Evolutionary conservation across 2,113 vertebrate genomes (phyloP), one percentile per base, ranked within the genome.

Genomic region (Cheirogaleus medius): DNA sequence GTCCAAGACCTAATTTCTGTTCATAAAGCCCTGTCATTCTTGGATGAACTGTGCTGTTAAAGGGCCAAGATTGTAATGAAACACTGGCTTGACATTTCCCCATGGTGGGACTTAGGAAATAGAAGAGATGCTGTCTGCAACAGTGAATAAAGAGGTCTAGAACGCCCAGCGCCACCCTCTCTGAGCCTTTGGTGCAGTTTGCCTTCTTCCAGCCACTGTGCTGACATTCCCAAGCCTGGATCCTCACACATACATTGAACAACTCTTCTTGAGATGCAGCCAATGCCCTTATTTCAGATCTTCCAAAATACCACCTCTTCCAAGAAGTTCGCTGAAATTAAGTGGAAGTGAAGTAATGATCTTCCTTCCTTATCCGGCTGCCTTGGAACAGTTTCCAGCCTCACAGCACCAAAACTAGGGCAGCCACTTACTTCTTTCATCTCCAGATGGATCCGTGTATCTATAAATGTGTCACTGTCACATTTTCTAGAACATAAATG

Each of bases 31-130:
- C 81, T 81, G 73, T 76, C 95, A 44, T 93, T 25, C 25, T 84
- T 71, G 91, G 89, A 94, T 84, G 88, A 89, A 76, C 69, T 54
- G 2, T 87, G 20, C 39, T 52, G 49, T 81, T n/a, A 23, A 60
- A 89, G 88, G 39, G 96, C 97, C 96, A 95, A 95, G 82, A 86
- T 54, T 47, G 52, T 93, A 92, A 96, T 90, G 85, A 97, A 93
- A 89, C 49, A 15, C 69, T 93, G 95, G 56, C 56, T 56, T 54
- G 84, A 78, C 71, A 11, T 85, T 39, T 91, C 85, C 29, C 47
- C 23, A 21, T 4, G 21, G 85, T 6, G 37, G 82, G 78, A 83
- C 78, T 73, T 64, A 60, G 42, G 27, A 82, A 66, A 56, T 11
- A 9, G 0, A 83, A 71, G 34, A n/a, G n/a, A 47, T 17, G 76